Evolutionary conservation across 1,140 invertebrate genomes (phyloP), one percentile per base, ranked within the genome.

Genomic region (Bombus sibiricus): DNA sequence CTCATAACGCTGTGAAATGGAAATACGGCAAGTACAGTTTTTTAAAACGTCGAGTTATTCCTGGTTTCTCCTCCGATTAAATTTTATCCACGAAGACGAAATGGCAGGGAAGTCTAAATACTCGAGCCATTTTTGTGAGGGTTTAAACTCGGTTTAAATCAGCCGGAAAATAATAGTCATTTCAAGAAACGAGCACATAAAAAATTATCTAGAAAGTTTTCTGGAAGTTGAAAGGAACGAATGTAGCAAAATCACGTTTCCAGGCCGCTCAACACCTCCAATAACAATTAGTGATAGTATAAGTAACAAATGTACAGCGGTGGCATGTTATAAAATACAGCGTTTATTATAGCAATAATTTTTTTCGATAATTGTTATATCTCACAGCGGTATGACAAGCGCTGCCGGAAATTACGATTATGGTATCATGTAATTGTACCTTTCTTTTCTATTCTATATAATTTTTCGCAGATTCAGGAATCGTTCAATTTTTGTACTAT

Each of bases 111-210:
- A 53, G 47, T 53, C 18, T 53, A 53, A 53, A 68, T 41, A 15
- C 8, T 43, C 15, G 25, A 69, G 41, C 4, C 69, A 53, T 39
- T n/a, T 41, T 57, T 28, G 18, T 0, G 1, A 53, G 5, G 18
- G 0, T 53, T 53, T 34, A 28, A 66, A 62, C n/a, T 34, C 39
- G n/a, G 34, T 64, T 37, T 2, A 66, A 83, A 25, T 25, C 41
- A 62, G 37, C 82, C 53, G 75, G 47, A 84, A 78, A 71, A 66
- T 83, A n/a, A 34, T 28, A 15, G 32, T 9, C 1, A 25, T 72
- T 72, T 62, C 64, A n/a, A 32, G 6, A 59, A 62, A 9, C 22
- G 9, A 13, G 47, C 15, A n/a, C n/a, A 68, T 62, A 43, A 59
- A 47, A 64, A 80, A 68, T 79, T 12, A 1, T 8, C 0, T 22